A percentile compares a stretch with the other conserved stretches of the same genome.
phyloP scores from a whole-genome alignment of 2,888 invertebrate species.

The Rotaria macrura region DNA sequence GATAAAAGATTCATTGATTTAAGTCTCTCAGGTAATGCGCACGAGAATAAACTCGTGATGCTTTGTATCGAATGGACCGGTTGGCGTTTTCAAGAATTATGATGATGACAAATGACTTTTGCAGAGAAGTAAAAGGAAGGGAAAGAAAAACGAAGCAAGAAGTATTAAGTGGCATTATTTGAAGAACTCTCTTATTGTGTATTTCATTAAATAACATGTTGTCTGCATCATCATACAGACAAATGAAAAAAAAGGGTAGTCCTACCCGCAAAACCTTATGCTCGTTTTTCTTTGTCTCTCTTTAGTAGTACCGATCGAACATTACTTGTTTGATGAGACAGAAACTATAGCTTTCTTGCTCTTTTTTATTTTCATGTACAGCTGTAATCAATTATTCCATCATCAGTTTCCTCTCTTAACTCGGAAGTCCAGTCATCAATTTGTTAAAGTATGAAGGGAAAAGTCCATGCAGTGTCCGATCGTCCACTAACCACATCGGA shows the following conservation, averaged over 20 bases:
- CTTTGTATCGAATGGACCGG: not conserved
- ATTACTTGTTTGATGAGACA: not conserved
- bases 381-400: conserved; percentile 19
- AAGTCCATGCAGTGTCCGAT: not conserved
- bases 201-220: not conserved
- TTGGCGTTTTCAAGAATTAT: not conserved
- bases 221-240: not conserved
- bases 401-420: not conserved
- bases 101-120: conserved; percentile 7
- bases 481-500: not conserved
- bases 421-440: not conserved
- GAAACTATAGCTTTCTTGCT: not conserved
- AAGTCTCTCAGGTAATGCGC: not conserved
- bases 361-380: not conserved
- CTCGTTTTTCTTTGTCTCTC: not conserved
- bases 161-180: not conserved
- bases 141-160: not conserved
- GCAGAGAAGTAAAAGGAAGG: not conserved
- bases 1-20: not conserved
- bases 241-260: not conserved
- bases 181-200: conserved; percentile 8
- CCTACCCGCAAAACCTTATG: not conserved
- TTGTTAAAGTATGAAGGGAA: not conserved
- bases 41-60: not conserved
- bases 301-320: not conserved